phyloP scores from a whole-genome alignment of 30 jellyfish, hydroid and myxozoan genomes.

The Catostylus mosaicus region DNA sequence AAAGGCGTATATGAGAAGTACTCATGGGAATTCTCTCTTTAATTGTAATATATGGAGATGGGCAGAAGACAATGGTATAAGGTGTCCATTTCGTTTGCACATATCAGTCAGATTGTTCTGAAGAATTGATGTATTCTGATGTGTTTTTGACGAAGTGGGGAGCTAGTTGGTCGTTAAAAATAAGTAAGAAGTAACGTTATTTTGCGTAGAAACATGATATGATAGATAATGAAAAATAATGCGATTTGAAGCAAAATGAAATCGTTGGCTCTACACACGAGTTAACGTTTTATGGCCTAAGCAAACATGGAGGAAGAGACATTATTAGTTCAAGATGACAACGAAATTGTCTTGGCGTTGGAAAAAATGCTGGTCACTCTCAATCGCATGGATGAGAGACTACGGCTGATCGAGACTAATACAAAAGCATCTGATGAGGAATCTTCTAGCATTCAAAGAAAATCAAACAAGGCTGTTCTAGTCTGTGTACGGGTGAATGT shows the following conservation, averaged over 20 bases:
- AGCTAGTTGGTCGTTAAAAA: too few relatives aligned
- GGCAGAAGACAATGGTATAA: too few relatives aligned
- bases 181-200: too few relatives aligned
- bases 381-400: constrained; percentile 38
- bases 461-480: constrained; percentile 46
- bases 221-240: neutral
- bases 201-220: too few relatives aligned
- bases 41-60: too few relatives aligned
- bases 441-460: constrained; percentile 20
- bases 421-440: constrained; percentile 65
- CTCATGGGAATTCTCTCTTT: too few relatives aligned
- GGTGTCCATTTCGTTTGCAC: too few relatives aligned
- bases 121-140: too few relatives aligned
- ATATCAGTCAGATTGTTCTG: too few relatives aligned
- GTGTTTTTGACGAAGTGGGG: too few relatives aligned
- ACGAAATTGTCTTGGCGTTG: constrained; percentile 1
- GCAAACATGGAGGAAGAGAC: neutral
- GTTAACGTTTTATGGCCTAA: neutral
- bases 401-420: constrained; percentile 35
- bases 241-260: neutral
- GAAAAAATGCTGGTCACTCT: constrained; percentile 34
- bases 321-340: neutral
- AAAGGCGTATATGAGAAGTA: too few relatives aligned
- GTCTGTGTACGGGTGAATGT: constrained; percentile 70
- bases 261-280: neutral